Evolutionary conservation across 2,113 vertebrate species (phyloP), one percentile per base, ranked within the genome.

Genomic region (Sus scrofa): DNA sequence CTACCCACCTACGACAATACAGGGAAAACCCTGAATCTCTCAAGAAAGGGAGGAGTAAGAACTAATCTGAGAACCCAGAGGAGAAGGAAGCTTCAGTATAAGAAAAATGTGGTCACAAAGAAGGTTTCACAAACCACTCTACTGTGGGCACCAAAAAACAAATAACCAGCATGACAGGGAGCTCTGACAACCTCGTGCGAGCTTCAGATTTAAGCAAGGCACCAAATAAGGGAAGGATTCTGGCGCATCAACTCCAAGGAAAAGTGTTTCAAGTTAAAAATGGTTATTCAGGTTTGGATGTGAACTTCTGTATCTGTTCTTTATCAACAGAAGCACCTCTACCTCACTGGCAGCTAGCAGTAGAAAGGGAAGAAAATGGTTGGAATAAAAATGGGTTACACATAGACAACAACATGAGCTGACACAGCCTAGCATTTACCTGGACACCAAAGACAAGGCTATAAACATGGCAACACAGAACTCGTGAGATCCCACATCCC

Each of bases 151-250:
- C 96, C 96, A 82, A 94, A 97, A 91, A 85, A 89, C 89, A 97
- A 97, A 81, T 92, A 95, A 90, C 86, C 70, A 83, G 87, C 73
- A 85, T 39, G 13, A 37, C 73, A 96, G 84, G 93, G 91, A 98
- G 94, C 94, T 97, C 97, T 97, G 98, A 98, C 98, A 98, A 98
- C 97, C 97, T 98, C 87, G 78, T 84, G 65, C 91, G 77, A 86
- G 97, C 81, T 98, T 98, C 97, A 95, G 97, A 97, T 97, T 98
- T 97, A 97, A 98, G 96, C 97, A 97, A 98, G 98, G 95, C 98
- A 99, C 98, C 99, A 99, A 99, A 99, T 99, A 99, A 99, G 99
- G 99, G 98, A 99, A 99, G 98, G 98, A 98, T 98, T 99, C 98
- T 98, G 97, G 98, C 50, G 82, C 79, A 89, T 97, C 26, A 94